Evolutionary conservation across 2,888 invertebrate genomes (phyloP), one percentile per base, ranked within the genome.

Genomic region (Diaprepes abbreviatus): DNA sequence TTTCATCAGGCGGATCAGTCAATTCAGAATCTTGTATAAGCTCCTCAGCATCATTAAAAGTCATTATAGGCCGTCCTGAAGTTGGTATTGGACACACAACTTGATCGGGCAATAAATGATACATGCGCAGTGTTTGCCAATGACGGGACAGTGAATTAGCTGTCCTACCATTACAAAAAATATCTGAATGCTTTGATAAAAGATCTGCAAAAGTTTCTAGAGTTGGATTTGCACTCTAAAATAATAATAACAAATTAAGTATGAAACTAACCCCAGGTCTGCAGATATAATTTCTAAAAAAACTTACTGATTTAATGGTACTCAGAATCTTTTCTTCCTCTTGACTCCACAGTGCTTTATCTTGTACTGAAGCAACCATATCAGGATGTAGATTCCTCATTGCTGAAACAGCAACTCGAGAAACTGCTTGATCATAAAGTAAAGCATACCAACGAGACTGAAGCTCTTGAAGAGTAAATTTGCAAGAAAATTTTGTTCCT

Each of bases 361-460:
- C 91, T 82, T 97, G 94, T 0, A 97, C 92, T 48, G 92, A 90
- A 6, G 93, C 91, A 17, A 96, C 91, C 70, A 95, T 87, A 81
- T 97, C 96, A 0, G 96, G 96, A 84, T 96, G 97, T 57, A 98
- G 86, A 85, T 96, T 96, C 36, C 94, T 89, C 92, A 98, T 97
- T 0, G 97, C 96, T 48, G 94, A 92, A 1, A 96, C 91, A 2
- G 97, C 96, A 36, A 97, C 91, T 73, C 96, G 88, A 2, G 97
- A 97, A 52, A 98, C 92, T 48, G 94, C 91, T n/a, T 95, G 93
- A 84, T 98, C 97, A 83, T 98, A 98, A 17, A 99, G 86, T 63
- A 99, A 84, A 0, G 96, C 94, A 83, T 96, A 97, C 98, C 98
- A 99, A 55, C 98, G 89, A 63, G 96, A 94, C 80, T 97, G 96